A percentile compares a stretch with the other conserved stretches of the same genome.
phyloP scores from a whole-genome alignment of 2,797 vertebrate genomes.

The Phaenicophaeus curvirostris region DNA sequence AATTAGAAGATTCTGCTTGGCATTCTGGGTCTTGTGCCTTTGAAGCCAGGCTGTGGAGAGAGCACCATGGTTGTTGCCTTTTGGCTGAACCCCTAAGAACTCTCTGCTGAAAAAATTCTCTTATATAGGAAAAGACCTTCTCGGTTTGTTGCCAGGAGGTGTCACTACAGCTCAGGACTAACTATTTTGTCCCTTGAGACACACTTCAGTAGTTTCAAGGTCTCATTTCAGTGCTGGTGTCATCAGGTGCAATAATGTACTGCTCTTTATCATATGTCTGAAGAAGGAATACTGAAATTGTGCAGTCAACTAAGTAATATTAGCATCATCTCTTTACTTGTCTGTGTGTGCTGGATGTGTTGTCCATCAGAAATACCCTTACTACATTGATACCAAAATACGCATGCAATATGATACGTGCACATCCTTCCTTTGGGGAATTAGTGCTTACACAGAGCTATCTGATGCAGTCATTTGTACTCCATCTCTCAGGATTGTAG shows the following conservation, averaged over 20 bases:
- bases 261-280: rapidly evolving
- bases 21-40: background rate
- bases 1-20: background rate
- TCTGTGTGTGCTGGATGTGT: background rate
- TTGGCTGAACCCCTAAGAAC: background rate
- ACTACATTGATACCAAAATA: rapidly evolving
- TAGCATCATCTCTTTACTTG: too few relatives aligned
- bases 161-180: conserved; percentile 74
- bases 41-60: background rate
- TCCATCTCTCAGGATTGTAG: background rate
- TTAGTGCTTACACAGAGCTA: rapidly evolving
- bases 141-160: conserved; percentile 73
- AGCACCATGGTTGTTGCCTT: background rate
- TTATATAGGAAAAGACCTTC: background rate
- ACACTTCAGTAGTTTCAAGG: background rate
- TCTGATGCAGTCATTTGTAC: background rate
- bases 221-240: background rate
- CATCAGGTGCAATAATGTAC: background rate
- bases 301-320: background rate
- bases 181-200: background rate
- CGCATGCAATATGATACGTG: rapidly evolving
- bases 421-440: background rate
- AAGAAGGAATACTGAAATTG: background rate
- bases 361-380: background rate
- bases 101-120: background rate